phyloP scores from a whole-genome alignment of 2,113 vertebrate genomes.

The Trematocara stigmaticum region DNA sequence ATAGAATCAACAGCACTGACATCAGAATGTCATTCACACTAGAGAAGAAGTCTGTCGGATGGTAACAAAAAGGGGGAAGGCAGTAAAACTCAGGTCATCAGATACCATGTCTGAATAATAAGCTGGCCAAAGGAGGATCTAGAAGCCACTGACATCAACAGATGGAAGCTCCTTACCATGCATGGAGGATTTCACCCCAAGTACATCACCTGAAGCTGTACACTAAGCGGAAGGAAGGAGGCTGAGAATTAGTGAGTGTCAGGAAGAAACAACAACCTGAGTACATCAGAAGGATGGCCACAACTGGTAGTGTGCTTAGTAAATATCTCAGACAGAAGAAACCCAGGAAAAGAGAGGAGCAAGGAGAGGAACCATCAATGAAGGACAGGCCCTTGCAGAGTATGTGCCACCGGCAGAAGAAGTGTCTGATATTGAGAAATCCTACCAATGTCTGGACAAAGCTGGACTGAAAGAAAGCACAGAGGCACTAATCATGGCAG shows the following conservation, averaged over 20 bases:
- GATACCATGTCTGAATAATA: background rate
- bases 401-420: background rate
- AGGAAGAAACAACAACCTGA: background rate
- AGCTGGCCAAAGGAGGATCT: background rate
- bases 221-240: background rate
- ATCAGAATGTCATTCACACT: background rate
- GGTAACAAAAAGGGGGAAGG: background rate
- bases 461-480: background rate
- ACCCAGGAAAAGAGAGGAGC: background rate
- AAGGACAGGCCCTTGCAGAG: background rate
- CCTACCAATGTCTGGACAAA: background rate
- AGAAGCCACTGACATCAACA: background rate
- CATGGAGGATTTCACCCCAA: background rate
- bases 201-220: background rate
- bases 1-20: background rate
- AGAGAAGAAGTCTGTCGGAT: background rate
- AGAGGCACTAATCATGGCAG: background rate
- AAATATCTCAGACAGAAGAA: background rate
- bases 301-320: rapidly evolving
- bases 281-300: background rate
- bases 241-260: background rate
- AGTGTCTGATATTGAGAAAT: background rate
- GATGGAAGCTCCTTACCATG: background rate
- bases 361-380: background rate
- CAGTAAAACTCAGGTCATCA: background rate